phyloP scores from a whole-genome alignment of 2,113 vertebrate genomes.

The Marmota monax region DNA sequence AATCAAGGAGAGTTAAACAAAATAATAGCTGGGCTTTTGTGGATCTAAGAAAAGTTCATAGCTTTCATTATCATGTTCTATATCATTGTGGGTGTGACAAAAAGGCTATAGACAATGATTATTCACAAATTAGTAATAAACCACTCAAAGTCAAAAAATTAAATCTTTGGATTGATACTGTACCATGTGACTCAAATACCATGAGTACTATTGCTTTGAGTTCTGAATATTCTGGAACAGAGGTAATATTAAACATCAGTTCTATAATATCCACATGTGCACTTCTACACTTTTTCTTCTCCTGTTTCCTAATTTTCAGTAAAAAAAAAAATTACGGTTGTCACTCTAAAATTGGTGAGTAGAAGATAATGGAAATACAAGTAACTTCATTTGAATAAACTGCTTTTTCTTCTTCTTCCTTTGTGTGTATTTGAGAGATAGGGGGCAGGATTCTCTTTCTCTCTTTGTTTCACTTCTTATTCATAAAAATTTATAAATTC shows the following conservation, averaged over 20 bases:
- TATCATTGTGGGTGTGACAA: background rate
- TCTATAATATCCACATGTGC: background rate
- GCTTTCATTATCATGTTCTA: slow-evolving; percentile 41
- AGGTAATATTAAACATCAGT: background rate
- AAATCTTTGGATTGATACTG: slow-evolving; percentile 35
- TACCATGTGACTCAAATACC: background rate
- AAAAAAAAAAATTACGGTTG: background rate
- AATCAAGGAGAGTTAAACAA: slow-evolving; percentile 67
- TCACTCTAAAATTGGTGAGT: background rate
- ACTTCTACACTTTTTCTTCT: background rate
- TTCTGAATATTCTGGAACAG: background rate
- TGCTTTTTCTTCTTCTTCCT: background rate
- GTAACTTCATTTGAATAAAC: background rate
- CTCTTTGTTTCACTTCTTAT: slow-evolving; percentile 38
- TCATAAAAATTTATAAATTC: background rate
- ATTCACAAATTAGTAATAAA: background rate
- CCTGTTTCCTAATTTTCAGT: background rate
- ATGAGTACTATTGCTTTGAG: background rate
- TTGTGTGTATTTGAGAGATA: background rate
- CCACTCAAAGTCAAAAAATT: slow-evolving; percentile 13
- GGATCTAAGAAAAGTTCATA: slow-evolving; percentile 40
- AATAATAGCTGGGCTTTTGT: slow-evolving; percentile 73
- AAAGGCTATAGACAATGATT: background rate
- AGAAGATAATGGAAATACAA: background rate
- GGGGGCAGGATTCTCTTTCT: background rate